Percentiles rank a stretch among this genome's conserved stretches.
phyloP scores from a whole-genome alignment of 2,797 vertebrate genomes.

The Lemur catta region DNA sequence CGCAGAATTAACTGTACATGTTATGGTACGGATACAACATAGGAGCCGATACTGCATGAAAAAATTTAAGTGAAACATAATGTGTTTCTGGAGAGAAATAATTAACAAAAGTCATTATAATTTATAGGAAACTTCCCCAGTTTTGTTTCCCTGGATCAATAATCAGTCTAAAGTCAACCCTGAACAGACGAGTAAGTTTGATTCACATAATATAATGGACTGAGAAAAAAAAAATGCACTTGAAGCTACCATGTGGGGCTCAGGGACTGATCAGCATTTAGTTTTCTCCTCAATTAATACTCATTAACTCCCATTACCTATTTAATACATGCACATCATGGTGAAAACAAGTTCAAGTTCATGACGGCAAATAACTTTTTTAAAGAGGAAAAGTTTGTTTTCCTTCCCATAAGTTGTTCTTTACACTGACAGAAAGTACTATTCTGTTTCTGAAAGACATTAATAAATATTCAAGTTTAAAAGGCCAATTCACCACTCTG shows the following conservation, averaged over 20 bases:
- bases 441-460: not conserved
- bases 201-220: not conserved
- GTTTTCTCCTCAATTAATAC: not conserved
- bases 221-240: not conserved
- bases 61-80: not conserved
- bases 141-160: not conserved
- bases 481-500: not conserved
- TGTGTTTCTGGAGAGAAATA: not conserved
- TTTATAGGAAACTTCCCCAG: not conserved
- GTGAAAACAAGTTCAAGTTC: not conserved
- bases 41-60: not conserved
- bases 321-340: not conserved
- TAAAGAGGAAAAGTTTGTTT: not conserved
- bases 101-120: not conserved
- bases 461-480: conserved; percentile 50
- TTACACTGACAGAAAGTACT: not conserved
- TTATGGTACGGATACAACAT: not conserved
- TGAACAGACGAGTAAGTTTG: not conserved
- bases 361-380: not conserved
- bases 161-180: not conserved
- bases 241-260: not conserved
- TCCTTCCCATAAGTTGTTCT: not conserved
- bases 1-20: not conserved
- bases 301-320: not conserved
- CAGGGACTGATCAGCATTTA: not conserved